These are phyloP conservation scores for Phainopepla nitens DNA, from an alignment of 2,113 vertebrate species.

Conservation along the genomic window DNA sequence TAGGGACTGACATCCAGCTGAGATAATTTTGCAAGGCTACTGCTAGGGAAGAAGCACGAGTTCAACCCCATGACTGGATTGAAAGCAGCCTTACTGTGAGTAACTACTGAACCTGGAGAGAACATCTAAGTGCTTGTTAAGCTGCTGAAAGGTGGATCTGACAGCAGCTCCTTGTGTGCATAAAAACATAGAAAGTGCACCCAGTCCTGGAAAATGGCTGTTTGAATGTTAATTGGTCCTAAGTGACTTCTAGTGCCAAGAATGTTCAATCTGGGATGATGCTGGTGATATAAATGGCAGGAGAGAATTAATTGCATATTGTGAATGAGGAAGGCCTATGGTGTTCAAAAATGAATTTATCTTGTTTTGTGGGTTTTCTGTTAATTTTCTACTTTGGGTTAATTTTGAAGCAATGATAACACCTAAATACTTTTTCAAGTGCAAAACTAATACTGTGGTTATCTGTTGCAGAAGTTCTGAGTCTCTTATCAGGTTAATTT, in stretches of 20 bases:
- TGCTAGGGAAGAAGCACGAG: not conserved
- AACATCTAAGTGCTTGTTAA: not conserved
- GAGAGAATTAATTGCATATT: not conserved
- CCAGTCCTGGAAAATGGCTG: accelerated
- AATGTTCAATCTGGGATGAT: not conserved
- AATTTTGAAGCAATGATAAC: not conserved
- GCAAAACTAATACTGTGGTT: not conserved
- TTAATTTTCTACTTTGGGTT: not conserved
- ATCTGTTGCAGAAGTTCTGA: not conserved
- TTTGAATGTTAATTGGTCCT: not conserved
- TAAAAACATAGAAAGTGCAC: not conserved
- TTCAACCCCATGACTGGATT: not conserved
- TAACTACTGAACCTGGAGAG: not conserved
- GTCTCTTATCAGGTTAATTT: not conserved
- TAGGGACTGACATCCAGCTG: not conserved
- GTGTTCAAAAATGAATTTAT: not conserved
- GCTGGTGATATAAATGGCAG: not conserved
- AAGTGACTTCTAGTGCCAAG: not conserved
- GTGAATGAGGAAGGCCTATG: not conserved
- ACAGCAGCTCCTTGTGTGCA: not conserved
- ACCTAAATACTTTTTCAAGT: not conserved
- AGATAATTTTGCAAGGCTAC: not conserved
- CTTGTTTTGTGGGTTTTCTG: not conserved
- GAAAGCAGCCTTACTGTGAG: not conserved
- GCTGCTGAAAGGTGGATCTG: not conserved